Conservation (phyloP, 2,113 vertebrate genomes). For the Calonectris borealis region DNA sequence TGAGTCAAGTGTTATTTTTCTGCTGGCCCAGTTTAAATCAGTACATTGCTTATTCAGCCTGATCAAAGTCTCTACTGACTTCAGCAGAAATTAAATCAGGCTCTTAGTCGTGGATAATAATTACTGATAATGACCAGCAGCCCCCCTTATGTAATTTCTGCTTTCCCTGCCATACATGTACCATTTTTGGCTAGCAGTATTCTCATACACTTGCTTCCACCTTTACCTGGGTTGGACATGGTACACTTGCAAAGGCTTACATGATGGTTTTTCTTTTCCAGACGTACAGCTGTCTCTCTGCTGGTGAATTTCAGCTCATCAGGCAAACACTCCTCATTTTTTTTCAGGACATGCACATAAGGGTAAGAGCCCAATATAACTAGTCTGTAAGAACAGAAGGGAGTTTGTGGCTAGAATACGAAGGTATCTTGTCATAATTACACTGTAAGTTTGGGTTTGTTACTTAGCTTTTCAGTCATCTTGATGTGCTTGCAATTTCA, state of each 20-base stretch:
- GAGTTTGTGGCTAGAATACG: background rate
- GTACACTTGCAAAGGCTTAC: background rate
- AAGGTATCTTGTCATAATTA: background rate
- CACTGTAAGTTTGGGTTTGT: background rate
- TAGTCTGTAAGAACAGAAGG: background rate
- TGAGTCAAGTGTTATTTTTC: background rate
- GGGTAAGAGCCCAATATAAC: conserved; percentile 76
- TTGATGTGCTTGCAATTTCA: background rate
- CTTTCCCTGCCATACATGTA: background rate
- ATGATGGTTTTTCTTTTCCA: conserved; percentile 50
- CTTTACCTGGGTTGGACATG: background rate
- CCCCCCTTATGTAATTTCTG: background rate
- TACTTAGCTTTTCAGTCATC: background rate
- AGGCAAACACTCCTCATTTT: conserved; percentile 94
- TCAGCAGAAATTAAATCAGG: background rate
- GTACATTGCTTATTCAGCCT: background rate
- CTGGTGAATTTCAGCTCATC: conserved; percentile 94
- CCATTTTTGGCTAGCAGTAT: background rate
- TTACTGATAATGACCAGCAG: background rate
- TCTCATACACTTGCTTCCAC: background rate
- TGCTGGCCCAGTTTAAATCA: background rate
- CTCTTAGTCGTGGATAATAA: background rate
- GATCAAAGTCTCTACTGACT: background rate
- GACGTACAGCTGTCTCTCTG: conserved; percentile 81
- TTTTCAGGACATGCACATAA: conserved; percentile 98